phyloP scores from a whole-genome alignment of 2,888 invertebrate genomes.

The Phasia obesa region DNA sequence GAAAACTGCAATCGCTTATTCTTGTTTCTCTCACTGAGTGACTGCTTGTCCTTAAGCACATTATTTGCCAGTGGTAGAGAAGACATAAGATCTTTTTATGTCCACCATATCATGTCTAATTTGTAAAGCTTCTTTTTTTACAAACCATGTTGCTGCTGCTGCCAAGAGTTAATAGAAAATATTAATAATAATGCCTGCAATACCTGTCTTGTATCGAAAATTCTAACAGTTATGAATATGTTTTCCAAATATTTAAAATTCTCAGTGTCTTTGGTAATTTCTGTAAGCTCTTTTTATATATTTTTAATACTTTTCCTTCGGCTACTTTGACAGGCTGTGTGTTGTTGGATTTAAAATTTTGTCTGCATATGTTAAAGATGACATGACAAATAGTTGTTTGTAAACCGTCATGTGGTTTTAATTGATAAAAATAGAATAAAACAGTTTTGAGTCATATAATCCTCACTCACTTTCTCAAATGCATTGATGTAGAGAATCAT shows the following conservation, averaged over 20 bases:
- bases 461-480: conserved; percentile 28
- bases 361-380: conserved; percentile 67
- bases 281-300: conserved; percentile 22
- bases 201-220: conserved; percentile 10
- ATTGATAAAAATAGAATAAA: conserved; percentile 53
- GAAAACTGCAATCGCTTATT: conserved; percentile 25
- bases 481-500: background rate
- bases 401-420: conserved; percentile 68
- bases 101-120: conserved; percentile 69
- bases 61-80: conserved; percentile 30
- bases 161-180: conserved; percentile 60
- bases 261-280: conserved; percentile 34
- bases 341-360: conserved; percentile 56
- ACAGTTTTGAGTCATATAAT: conserved; percentile 53
- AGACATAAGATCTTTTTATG: conserved; percentile 64
- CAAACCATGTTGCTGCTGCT: conserved; percentile 9
- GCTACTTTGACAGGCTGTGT: conserved; percentile 20
- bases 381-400: conserved; percentile 71
- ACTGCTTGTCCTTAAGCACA: conserved; percentile 17
- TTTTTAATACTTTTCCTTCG: conserved; percentile 14
- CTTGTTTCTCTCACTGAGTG: conserved; percentile 17
- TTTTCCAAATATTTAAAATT: conserved; percentile 35
- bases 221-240: conserved; percentile 14
- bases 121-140: conserved; percentile 57
- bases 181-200: conserved; percentile 62